phyloP scores from a whole-genome alignment of 2,888 invertebrate genomes.

The Shargacucullia verbasci region DNA sequence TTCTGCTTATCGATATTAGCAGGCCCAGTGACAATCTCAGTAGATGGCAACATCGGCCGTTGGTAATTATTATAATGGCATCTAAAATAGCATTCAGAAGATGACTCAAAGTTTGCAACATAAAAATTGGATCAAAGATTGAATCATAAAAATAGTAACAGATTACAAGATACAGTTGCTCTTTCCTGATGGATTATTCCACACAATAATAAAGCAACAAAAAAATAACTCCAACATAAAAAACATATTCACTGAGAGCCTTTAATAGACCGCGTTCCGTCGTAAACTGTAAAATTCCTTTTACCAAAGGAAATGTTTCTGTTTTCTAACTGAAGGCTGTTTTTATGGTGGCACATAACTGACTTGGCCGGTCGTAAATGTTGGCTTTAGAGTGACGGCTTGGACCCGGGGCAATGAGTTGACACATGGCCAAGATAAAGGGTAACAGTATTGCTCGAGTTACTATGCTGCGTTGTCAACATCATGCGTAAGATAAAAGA shows the following conservation, averaged over 20 bases:
- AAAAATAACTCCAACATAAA: constrained; percentile 55
- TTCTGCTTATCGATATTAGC: no score
- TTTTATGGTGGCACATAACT: constrained; percentile 60
- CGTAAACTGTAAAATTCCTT: constrained; percentile 76
- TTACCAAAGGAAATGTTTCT: constrained; percentile 63
- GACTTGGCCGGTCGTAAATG: constrained; percentile 61
- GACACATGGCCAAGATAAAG: constrained; percentile 48
- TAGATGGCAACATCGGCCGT: no score
- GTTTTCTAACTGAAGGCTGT: constrained; percentile 61
- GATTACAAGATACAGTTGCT: constrained; percentile 2
- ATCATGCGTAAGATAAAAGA: constrained; percentile 5
- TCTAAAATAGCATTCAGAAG: no score
- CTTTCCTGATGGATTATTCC: constrained; percentile 24
- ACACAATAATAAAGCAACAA: constrained; percentile 67
- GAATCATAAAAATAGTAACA: background rate
- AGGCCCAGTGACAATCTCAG: no score
- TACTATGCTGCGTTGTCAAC: constrained; percentile 13
- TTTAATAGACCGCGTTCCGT: constrained; percentile 71
- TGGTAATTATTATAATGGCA: no score
- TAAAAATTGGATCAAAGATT: no score
- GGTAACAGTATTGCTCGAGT: constrained; percentile 7
- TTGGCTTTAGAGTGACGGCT: constrained; percentile 26
- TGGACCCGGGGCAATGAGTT: constrained; percentile 41
- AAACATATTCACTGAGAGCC: constrained; percentile 61
- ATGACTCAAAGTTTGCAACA: no score